phyloP scores from a whole-genome alignment of 1,140 invertebrate genomes.

The Drosophila guanche region DNA sequence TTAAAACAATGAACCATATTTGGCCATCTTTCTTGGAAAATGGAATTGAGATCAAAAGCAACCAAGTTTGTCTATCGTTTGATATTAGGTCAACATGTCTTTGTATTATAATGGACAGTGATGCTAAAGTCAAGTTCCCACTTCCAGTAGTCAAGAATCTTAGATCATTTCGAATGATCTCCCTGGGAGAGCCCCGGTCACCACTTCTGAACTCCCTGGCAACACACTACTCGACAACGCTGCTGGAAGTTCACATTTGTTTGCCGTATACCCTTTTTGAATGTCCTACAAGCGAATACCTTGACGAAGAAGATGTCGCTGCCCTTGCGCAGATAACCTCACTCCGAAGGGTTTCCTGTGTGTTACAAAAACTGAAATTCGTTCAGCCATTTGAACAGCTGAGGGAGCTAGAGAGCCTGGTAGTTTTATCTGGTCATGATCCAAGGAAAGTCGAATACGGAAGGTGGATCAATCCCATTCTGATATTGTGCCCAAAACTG shows the following conservation, averaged over 20 bases:
- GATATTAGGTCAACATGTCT: not conserved
- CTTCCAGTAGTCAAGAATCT: not conserved
- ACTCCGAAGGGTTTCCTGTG: not conserved
- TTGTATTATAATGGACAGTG: not conserved
- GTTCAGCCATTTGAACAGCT: conserved; percentile 4
- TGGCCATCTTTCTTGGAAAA: conserved; percentile 11
- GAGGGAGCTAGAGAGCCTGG: conserved; percentile 1
- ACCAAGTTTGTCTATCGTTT: not conserved
- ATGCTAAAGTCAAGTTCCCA: not conserved
- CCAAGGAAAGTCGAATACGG: not conserved
- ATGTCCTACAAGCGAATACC: not conserved
- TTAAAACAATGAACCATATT: not conserved
- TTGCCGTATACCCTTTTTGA: not conserved
- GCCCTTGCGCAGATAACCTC: not conserved
- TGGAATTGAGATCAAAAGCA: not conserved
- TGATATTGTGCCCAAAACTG: conserved; percentile 6
- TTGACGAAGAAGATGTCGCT: not conserved
- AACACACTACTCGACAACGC: not conserved
- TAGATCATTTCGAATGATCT: not conserved
- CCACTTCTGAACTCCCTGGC: not conserved
- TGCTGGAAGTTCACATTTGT: conserved; percentile 1
- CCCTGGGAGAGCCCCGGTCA: not conserved
- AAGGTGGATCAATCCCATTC: not conserved
- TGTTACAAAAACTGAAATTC: not conserved
- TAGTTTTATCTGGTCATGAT: conserved; percentile 6